Percentiles rank a stretch among this genome's conserved stretches.
These are phyloP conservation scores for Phytoseiulus persimilis DNA, from an alignment of 2,888 invertebrate genomes.

Conservation along the genomic window DNA sequence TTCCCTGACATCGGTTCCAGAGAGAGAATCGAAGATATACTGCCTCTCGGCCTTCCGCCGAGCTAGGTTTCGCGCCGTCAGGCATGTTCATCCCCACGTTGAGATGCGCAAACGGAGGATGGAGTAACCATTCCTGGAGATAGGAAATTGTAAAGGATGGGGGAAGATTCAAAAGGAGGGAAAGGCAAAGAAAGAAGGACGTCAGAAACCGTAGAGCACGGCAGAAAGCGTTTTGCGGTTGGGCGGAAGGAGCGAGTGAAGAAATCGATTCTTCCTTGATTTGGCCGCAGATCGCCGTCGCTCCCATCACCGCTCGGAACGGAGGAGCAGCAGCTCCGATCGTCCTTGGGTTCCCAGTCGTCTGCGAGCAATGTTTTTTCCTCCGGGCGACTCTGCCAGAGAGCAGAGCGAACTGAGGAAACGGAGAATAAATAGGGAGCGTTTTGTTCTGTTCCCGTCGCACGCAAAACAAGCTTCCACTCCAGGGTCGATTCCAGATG, in stretches of 20 bases:
- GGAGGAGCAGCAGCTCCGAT: neutral
- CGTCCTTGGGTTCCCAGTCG: neutral
- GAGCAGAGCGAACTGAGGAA: too few relatives aligned
- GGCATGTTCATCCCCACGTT: neutral
- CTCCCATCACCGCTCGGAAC: neutral
- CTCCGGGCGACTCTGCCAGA: neutral
- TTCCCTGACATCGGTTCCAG: too few relatives aligned
- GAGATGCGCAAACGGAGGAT: neutral
- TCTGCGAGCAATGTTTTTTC: neutral
- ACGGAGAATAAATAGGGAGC: too few relatives aligned
- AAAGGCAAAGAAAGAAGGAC: neutral
- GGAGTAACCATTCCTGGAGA: neutral
- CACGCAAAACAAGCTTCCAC: too few relatives aligned
- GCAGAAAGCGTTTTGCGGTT: neutral
- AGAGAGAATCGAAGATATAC: too few relatives aligned
- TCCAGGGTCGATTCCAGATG: too few relatives aligned
- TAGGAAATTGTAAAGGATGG: neutral
- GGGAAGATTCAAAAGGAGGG: neutral
- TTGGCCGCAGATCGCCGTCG: neutral
- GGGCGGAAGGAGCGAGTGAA: neutral
- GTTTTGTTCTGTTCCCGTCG: too few relatives aligned
- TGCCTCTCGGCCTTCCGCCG: neutral
- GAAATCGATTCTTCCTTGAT: neutral
- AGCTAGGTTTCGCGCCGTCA: neutral
- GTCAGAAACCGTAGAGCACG: neutral